These are phyloP conservation scores for human (Homo sapiens) DNA, from an alignment of 2,113 vertebrate genomes.

Conservation along the genomic window GRCh38 chr12:10322501-10323000, in stretches of 20 bases:
- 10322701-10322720: neutral
- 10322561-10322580: neutral
- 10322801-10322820: neutral
- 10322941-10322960: neutral
- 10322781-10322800: neutral
- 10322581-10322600: neutral
- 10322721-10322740: neutral
- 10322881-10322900: neutral
- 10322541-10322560: neutral
- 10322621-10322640: neutral
- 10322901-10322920: neutral
- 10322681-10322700: neutral
- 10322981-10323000: neutral
- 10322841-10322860: neutral
- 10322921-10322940: neutral
- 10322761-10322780: neutral
- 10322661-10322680: neutral
- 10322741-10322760: neutral
- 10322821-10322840: neutral
- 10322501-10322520: neutral
- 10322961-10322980: neutral
- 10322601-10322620: neutral
- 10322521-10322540: neutral
- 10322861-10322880: neutral
- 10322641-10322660: neutral